Base-by-base conservation (phyloP, 92 coral and sea anemone genomes). In the Chrysogorgia sp. region DNA sequence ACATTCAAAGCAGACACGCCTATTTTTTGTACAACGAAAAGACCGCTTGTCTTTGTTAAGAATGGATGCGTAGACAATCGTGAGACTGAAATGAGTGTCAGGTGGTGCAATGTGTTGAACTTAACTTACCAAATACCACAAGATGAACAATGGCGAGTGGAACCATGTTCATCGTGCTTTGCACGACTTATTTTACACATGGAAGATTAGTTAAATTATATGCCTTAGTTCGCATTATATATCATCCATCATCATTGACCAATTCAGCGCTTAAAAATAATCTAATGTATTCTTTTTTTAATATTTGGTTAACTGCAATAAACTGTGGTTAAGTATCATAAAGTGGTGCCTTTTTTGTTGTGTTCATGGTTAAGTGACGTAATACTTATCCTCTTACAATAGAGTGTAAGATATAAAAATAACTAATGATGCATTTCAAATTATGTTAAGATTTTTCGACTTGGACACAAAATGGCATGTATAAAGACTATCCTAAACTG, bases 11-110 rank as follows among this genome's bases (percentile, higher is more conserved):
- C 40, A 33, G 86, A 86, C 59, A 86, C 89, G 21, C 80, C 90
- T 19, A 59, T 84, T 28, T 84, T 84, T 60, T 63, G 77, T 35
- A 79, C 85, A 26, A 71, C 40, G 57, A 81, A 85, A 74, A 49
- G 33, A 15, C 67, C 82, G 7, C 49, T 85, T 4, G 47, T 71
- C 14, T 78, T 34, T 33, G 78, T 70, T 33, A 58, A 66, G 63
- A 77, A 66, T 10, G 80, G 82, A 31, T 49, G 50, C 20, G 25
- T 79, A 0, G 84, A 83, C 55, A 62, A 83, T 23, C 67, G 78
- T 22, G 90, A 83, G 55, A 86, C 83, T 13, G 90, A 77, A 23
- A 86, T 86, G 87, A 86, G 83, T 84, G 25, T 45, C 21, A 53
- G 34, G 14, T 20, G 83, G 34, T 85, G 86, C 77, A 63, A 34